Evolutionary conservation across 2,113 vertebrate genomes (phyloP), one percentile per base, ranked within the genome.

Genomic region (Neolamprologus fasciatus): DNA sequence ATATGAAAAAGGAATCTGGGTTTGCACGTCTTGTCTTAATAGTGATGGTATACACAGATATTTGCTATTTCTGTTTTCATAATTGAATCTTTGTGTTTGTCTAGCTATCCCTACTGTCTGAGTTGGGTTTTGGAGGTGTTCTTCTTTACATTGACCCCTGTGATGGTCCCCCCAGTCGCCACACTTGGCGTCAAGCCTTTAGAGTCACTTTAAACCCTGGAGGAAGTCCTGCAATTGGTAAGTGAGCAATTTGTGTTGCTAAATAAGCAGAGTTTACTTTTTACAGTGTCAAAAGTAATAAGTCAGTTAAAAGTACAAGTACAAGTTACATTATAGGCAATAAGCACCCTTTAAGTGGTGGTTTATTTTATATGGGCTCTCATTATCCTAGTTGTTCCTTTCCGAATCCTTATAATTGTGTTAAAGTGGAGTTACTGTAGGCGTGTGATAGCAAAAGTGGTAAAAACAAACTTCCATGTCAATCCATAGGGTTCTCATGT

Each of bases 131-230:
- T 91, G 96, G 96, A 85, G 98, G 97, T 6, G 97, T 89, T 82
- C 97, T 99, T 55, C 94, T 98, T 4, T 99, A 99, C 19, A 17
- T 96, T 26, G 98, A 99, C 89, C 98, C 98, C 10, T 99, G 98
- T 90, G 98, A 99, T 51, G 92, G 96, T 57, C 96, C 97, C 85
- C 95, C 95, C 82, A 93, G 90, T 37, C 87, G 87, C 81, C 93
- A 95, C 47, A 80, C 91, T 42, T 93, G 87, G 82, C 90, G 94
- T 7, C 96, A 98, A 82, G 93, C 96, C 19, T 99, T 99, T 58
- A 97, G 97, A 92, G 97, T 99, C 42, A 97, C 97, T 1, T 92
- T 99, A 83, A 99, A 99, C 84, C 94, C 96, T 0, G 98, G 97
- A 89, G 98, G 97, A 83, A 97, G 98, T 80, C 97, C 97, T 17